These are phyloP conservation scores for Diadromus collaris DNA, from an alignment of 2,888 invertebrate genomes.

Conservation along the genomic window DNA sequence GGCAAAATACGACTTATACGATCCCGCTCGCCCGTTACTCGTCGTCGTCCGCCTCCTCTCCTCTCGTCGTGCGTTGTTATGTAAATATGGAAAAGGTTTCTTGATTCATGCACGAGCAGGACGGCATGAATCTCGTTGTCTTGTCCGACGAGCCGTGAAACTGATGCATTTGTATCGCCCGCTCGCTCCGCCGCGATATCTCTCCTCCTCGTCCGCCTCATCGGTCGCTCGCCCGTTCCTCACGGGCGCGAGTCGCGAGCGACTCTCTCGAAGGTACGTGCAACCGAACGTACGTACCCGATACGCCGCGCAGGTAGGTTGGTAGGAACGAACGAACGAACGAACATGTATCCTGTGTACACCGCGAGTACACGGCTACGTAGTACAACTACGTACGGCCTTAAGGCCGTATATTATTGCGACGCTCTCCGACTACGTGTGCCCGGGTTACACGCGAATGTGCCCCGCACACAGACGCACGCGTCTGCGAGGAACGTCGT, in stretches of 20 bases:
- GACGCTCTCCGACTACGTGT: constrained; percentile 45
- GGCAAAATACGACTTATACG: constrained; percentile 38
- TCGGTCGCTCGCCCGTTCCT: constrained; percentile 4
- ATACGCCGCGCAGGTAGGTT: constrained; percentile 38
- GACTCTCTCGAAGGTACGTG: constrained; percentile 19
- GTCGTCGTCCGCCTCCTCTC: constrained; percentile 25
- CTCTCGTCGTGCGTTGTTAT: constrained; percentile 74
- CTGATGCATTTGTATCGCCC: constrained; percentile 78
- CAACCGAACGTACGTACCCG: constrained; percentile 37
- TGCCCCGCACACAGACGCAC: constrained; percentile 1
- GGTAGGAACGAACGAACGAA: constrained; percentile 19
- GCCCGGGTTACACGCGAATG: constrained; percentile 48
- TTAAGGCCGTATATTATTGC: constrained; percentile 53
- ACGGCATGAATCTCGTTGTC: constrained; percentile 77
- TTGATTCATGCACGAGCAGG: constrained; percentile 78
- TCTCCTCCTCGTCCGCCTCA: not conserved
- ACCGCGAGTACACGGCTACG: constrained; percentile 32
- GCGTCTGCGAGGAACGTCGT: not conserved
- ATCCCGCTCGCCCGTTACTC: constrained; percentile 34
- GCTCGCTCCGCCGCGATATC: constrained; percentile 62
- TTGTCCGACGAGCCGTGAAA: constrained; percentile 79
- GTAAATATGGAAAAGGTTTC: constrained; percentile 79
- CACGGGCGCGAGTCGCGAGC: constrained; percentile 35
- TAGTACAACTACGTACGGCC: constrained; percentile 25
- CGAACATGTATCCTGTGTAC: constrained; percentile 46